Conservation (phyloP, 2,113 vertebrate genomes). For the Cervus canadensis region DNA sequence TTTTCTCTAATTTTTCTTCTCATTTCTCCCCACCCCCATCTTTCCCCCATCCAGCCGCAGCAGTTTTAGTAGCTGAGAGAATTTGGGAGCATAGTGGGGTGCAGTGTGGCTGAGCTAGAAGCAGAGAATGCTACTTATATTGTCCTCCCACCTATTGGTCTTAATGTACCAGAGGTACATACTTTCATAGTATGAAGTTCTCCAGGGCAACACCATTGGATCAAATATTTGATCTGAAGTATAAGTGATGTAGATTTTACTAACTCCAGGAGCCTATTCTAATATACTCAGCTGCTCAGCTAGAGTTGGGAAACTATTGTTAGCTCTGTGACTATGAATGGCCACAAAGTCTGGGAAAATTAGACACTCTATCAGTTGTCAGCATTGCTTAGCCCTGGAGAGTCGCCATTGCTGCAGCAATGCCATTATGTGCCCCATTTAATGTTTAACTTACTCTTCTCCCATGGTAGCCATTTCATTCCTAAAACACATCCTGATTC, state of each 20-base stretch:
- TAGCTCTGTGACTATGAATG: neutral
- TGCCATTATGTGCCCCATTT: neutral
- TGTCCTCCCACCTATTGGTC: neutral
- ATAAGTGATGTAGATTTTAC: neutral
- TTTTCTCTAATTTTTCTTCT: neutral
- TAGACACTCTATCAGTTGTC: neutral
- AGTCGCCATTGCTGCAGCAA: neutral
- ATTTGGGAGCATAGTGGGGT: neutral
- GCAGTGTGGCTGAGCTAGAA: neutral
- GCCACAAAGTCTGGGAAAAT: neutral
- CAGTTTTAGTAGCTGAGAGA: neutral
- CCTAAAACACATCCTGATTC: neutral
- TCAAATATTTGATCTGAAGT: neutral
- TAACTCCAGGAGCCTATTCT: neutral
- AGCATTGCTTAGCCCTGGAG: neutral
- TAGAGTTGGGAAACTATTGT: neutral
- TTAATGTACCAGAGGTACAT: neutral
- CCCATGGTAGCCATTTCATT: neutral
- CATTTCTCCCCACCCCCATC: neutral
- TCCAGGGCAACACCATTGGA: neutral
- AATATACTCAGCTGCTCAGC: neutral
- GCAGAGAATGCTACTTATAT: neutral
- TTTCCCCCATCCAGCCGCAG: rapidly evolving
- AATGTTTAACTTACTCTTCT: neutral
- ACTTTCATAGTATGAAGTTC: neutral